A percentile compares a stretch with the other conserved stretches of the same genome.
Evolutionary conservation across 2,888 invertebrate genomes (phyloP).

Genomic region (Drosophila macrospina): DNA sequence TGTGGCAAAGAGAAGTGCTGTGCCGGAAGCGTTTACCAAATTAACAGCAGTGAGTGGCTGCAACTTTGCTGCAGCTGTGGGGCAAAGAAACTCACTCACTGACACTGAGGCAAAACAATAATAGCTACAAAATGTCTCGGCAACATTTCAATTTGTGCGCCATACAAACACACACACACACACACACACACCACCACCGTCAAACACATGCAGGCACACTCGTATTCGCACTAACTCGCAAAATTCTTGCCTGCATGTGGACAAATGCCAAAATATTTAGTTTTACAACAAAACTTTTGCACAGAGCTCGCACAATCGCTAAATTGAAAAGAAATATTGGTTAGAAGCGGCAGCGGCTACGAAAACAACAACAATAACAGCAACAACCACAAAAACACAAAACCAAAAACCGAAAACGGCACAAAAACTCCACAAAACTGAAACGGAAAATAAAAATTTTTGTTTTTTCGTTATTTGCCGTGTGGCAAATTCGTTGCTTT

Average conservation of each 20-base stretch:
- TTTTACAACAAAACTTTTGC: conserved; percentile 66
- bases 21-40: conserved; percentile 67
- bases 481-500: conserved; percentile 23
- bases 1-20: not conserved
- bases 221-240: conserved; percentile 19
- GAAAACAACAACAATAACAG: conserved; percentile 11
- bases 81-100: conserved; percentile 55
- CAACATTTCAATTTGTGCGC: conserved; percentile 75
- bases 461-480: conserved; percentile 30
- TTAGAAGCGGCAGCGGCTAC: conserved; percentile 24
- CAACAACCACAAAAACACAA: not conserved
- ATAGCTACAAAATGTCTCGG: conserved; percentile 71
- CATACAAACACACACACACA: conserved; percentile 18
- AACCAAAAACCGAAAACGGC: conserved; percentile 13
- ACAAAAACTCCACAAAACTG: conserved; percentile 2
- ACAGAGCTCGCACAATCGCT: conserved; percentile 30
- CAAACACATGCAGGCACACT: conserved; percentile 13
- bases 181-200: conserved; percentile 8
- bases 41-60: conserved; percentile 69
- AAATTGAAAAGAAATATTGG: conserved; percentile 81
- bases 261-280: conserved; percentile 78
- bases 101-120: conserved; percentile 67
- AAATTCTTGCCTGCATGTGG: conserved; percentile 55
- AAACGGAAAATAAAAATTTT: conserved; percentile 40
- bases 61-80: conserved; percentile 67